These are phyloP conservation scores for Diachasmimorpha longicaudata DNA, from an alignment of 1,140 invertebrate genomes.

Conservation along the genomic window DNA sequence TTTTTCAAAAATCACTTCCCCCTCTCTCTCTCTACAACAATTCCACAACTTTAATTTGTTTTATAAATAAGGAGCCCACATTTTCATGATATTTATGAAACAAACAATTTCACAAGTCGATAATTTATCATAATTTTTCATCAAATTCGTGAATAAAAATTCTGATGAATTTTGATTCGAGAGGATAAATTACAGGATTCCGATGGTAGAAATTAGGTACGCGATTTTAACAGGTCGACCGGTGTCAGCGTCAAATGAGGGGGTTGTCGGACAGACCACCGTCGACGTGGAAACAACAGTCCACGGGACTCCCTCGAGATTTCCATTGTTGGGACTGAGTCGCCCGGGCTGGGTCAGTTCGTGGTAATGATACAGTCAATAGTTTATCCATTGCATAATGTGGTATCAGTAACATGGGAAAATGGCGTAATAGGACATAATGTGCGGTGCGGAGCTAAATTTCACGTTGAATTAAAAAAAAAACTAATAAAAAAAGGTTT, in stretches of 20 bases:
- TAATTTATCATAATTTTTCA: neutral
- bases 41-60: no score
- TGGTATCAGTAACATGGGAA: neutral
- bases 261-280: neutral
- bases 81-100: no score
- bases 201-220: neutral
- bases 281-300: neutral
- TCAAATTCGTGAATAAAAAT: neutral
- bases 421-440: neutral
- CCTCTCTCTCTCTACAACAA: no score
- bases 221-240: neutral
- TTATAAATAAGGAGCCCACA: no score
- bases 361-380: neutral
- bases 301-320: neutral
- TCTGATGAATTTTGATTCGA: neutral
- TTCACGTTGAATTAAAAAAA: neutral
- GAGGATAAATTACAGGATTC: neutral
- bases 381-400: neutral
- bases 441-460: neutral
- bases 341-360: neutral
- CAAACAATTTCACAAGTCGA: no score
- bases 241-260: neutral
- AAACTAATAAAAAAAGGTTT: no score
- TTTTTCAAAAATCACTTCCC: no score
- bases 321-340: neutral